A percentile compares a stretch with the other conserved stretches of the same genome.
Conservation (phyloP, 2,113 vertebrate species). For the Vombatus ursinus region DNA sequence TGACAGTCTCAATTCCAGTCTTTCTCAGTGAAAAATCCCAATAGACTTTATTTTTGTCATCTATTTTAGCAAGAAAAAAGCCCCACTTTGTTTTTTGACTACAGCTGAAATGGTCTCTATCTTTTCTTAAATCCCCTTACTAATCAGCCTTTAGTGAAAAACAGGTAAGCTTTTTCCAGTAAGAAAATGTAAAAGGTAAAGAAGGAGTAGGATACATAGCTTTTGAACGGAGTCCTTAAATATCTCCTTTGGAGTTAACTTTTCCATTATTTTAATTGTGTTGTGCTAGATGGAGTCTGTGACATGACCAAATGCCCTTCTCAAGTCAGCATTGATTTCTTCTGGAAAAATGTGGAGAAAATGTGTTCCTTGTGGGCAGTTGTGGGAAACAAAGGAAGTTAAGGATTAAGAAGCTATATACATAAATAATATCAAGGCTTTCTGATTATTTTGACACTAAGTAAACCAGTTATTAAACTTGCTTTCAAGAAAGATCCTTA, state of each 20-base stretch:
- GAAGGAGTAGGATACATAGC: background rate
- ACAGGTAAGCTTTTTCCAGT: background rate
- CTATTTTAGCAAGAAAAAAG: background rate
- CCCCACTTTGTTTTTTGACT: background rate
- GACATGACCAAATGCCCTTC: background rate
- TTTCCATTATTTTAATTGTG: background rate
- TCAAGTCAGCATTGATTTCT: background rate
- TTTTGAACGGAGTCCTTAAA: conserved; percentile 8
- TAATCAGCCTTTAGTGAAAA: background rate
- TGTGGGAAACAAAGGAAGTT: conserved; percentile 29
- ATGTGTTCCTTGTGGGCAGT: background rate
- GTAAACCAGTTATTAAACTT: conserved; percentile 10
- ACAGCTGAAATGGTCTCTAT: background rate
- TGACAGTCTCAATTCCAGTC: background rate
- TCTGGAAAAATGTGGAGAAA: conserved; percentile 3
- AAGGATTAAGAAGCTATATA: background rate
- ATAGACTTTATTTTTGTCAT: background rate
- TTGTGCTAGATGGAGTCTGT: background rate
- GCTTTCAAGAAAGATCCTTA: background rate
- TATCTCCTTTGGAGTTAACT: background rate
- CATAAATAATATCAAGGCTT: background rate
- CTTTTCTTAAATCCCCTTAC: background rate
- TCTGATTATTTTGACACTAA: background rate
- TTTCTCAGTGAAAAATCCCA: background rate
- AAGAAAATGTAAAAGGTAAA: background rate